Base-by-base conservation (phyloP, 2,113 vertebrate species). In the Nettapus auritus region DNA sequence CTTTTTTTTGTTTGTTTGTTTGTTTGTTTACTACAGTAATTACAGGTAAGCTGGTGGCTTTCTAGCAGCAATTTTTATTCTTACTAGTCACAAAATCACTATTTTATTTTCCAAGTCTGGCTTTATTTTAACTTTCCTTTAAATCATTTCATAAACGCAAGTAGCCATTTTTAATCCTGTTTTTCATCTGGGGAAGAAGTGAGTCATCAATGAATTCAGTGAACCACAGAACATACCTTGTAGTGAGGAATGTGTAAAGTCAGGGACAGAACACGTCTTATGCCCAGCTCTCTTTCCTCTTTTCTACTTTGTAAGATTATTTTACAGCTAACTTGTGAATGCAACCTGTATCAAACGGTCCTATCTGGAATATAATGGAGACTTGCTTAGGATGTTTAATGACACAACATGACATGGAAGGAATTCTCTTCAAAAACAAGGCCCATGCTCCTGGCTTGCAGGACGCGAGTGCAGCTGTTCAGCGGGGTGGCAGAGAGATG, bases 391-490 rank as follows among this genome's bases (percentile, higher is more conserved):
- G 59, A 12, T 73, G 75, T 94, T 97, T 95, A 97, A 77, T 76
- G 91, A 87, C 86, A 57, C 88, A 91, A 85, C 42, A 25, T 87
- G 83, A 89, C 80, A 83, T 73, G 75, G 90, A 96, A 83, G 38
- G 80, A 73, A 33, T 82, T 63, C 66, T 74, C 81, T 97, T 91
- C 83, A 87, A 9, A 93, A 94, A 92, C 96, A 89, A 64, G 64
- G 90, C 68, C 94, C 68, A 42, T 36, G 88, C 74, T 87, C 74
- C 89, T 90, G 92, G 60, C 79, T 94, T 90, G 92, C 67, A 57
- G 90, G 36, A 34, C 12, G 20, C 1, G 20, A 88, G 82, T 63
- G 20, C 97, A 97, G 96, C 95, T 97, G 96, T 96, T 96, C 84
- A n/a, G 17, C 48, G 48, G 81, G 76, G 50, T 0, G 12, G 86